Percentiles rank a stretch among this genome's conserved stretches.
These are phyloP conservation scores for Verasper variegatus DNA, from an alignment of 2,113 vertebrate genomes.

Conservation along the genomic window DNA sequence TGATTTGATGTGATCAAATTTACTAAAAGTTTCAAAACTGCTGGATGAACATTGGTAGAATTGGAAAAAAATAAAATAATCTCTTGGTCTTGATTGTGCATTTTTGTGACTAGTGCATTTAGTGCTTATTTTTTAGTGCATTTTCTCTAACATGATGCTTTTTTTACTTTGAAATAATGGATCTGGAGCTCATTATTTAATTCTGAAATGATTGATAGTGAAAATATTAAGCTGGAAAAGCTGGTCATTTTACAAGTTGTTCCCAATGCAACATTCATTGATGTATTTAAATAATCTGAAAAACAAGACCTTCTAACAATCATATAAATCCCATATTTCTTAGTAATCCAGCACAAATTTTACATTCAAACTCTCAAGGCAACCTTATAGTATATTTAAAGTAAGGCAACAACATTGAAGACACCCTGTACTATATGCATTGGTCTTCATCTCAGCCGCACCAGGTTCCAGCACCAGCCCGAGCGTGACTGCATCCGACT, in stretches of 20 bases:
- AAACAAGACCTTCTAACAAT: neutral
- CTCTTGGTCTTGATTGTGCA: neutral
- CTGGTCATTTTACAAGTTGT: neutral
- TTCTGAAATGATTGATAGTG: too few species aligned
- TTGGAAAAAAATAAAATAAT: neutral
- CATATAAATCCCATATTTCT: too few species aligned
- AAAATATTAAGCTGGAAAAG: neutral
- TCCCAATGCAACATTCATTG: constrained; percentile 3
- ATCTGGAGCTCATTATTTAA: too few species aligned
- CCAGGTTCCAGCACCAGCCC: neutral
- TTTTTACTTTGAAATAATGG: too few species aligned
- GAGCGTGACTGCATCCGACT: neutral
- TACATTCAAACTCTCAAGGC: too few species aligned
- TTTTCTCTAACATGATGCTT: neutral
- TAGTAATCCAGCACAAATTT: too few species aligned
- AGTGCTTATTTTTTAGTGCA: neutral
- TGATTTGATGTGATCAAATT: neutral
- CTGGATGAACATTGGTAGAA: neutral
- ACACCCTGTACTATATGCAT: constrained; percentile 2
- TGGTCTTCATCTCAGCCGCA: constrained; percentile 29
- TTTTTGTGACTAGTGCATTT: neutral
- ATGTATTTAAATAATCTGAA: constrained; percentile 12
- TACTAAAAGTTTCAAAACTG: neutral
- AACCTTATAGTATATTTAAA: neutral
- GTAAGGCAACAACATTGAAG: constrained; percentile 40